phyloP scores from a whole-genome alignment of 2,888 invertebrate genomes.

The Nineta flava region DNA sequence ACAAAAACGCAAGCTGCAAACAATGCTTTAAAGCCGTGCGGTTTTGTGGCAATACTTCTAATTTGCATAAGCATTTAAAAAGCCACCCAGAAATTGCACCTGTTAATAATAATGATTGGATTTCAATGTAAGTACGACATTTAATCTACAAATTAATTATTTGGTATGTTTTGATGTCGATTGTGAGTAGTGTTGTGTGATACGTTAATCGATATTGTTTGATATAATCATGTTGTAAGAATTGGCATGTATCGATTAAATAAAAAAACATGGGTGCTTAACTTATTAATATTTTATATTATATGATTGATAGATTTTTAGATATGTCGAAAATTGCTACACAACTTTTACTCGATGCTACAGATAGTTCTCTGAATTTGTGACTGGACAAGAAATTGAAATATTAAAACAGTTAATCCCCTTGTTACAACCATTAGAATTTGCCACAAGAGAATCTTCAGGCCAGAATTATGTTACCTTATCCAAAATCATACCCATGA shows the following conservation, averaged over 20 bases:
- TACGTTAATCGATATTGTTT: no score
- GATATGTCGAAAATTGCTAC: constrained; percentile 10
- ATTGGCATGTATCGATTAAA: no score
- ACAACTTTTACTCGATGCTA: constrained; percentile 9
- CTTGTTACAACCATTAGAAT: constrained; percentile 13
- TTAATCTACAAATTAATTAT: no score
- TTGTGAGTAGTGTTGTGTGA: no score
- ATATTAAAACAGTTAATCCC: constrained; percentile 11
- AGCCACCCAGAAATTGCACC: not conserved
- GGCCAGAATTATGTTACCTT: constrained; percentile 5
- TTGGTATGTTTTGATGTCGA: no score
- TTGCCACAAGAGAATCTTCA: constrained; percentile 17
- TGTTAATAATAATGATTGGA: not conserved
- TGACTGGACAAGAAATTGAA: constrained; percentile 12
- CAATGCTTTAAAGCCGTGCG: not conserved
- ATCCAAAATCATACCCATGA: constrained; percentile 16
- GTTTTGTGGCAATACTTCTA: not conserved
- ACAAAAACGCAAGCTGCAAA: not conserved
- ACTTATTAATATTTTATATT: no score
- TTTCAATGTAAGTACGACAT: not conserved
- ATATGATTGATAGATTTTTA: constrained; percentile 5
- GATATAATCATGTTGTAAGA: no score
- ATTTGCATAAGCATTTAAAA: not conserved
- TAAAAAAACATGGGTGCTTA: no score
- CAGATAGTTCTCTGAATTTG: constrained; percentile 9